phyloP scores from a whole-genome alignment of 2,888 invertebrate species.

The Listrodromus nycthemerus region DNA sequence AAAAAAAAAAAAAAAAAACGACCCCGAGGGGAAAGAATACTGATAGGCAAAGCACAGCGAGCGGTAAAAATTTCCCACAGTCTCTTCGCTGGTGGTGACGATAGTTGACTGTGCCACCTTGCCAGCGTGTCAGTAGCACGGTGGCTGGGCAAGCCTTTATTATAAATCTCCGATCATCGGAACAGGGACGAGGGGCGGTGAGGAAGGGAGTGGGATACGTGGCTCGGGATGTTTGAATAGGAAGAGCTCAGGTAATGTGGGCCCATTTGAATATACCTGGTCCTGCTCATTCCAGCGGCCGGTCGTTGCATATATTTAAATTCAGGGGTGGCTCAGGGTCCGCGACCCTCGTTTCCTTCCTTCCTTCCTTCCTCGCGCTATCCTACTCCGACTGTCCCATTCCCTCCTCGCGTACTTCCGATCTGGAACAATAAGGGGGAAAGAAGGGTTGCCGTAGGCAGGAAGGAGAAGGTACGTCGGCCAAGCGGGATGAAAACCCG shows the following conservation, averaged over 20 bases:
- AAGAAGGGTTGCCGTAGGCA: constrained; percentile 43
- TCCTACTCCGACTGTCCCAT: constrained; percentile 29
- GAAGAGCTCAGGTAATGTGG: constrained; percentile 83
- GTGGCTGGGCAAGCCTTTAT: constrained; percentile 77
- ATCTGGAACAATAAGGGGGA: constrained; percentile 81
- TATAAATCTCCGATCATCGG: constrained; percentile 84
- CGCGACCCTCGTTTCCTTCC: constrained; percentile 60
- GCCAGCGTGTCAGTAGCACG: constrained; percentile 58
- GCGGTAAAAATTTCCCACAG: constrained; percentile 78
- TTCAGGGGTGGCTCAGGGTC: constrained; percentile 78
- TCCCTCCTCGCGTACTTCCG: constrained; percentile 75
- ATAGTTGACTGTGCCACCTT: constrained; percentile 62
- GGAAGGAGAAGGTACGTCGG: constrained; percentile 31
- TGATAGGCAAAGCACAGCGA: constrained; percentile 80
- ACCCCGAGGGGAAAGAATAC: constrained; percentile 31
- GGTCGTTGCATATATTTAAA: constrained; percentile 84
- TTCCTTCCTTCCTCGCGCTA: constrained; percentile 49
- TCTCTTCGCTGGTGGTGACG: constrained; percentile 79
- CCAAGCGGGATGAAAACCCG: constrained; percentile 48
- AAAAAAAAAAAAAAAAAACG: too few relatives aligned
- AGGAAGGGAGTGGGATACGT: constrained; percentile 66
- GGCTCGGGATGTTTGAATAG: constrained; percentile 82
- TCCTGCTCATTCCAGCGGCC: constrained; percentile 69
- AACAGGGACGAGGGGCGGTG: constrained; percentile 53
- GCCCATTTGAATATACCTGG: constrained; percentile 83